Percentiles rank a stretch among this genome's conserved stretches.
phyloP scores from a whole-genome alignment of 2,797 vertebrate species.

The Pogonophryne albipinna region DNA sequence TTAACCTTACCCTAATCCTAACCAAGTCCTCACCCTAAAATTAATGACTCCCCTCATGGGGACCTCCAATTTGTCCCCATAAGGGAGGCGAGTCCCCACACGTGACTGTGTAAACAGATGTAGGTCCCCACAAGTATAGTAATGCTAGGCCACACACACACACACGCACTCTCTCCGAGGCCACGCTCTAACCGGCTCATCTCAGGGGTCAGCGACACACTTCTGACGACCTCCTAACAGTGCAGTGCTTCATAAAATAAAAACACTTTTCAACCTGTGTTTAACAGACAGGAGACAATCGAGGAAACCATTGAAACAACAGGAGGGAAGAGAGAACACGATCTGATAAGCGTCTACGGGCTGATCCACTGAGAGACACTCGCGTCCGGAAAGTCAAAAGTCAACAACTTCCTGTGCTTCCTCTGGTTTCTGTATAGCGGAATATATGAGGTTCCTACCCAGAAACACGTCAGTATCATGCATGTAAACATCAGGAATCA shows the following conservation, averaged over 20 bases:
- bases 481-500: no score
- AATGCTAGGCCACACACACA: no score
- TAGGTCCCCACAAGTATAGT: no score
- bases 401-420: slow-evolving; percentile 76
- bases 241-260: slow-evolving; percentile 13
- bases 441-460: neutral
- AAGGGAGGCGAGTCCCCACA: no score
- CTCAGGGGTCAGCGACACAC: slow-evolving; percentile 35
- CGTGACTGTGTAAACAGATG: no score
- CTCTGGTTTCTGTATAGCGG: neutral
- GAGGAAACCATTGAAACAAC: slow-evolving; percentile 13
- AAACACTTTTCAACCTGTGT: neutral
- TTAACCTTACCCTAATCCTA: no score
- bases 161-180: neutral
- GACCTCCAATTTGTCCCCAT: no score
- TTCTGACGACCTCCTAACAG: slow-evolving; percentile 40
- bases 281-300: slow-evolving; percentile 17
- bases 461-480: no score
- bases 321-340: neutral
- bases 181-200: neutral
- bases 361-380: neutral
- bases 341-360: neutral
- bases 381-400: slow-evolving; percentile 36
- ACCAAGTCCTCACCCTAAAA: no score
- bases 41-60: no score